These are phyloP conservation scores for Alloplasta piceator DNA, from an alignment of 2,888 invertebrate species.

Conservation along the genomic window DNA sequence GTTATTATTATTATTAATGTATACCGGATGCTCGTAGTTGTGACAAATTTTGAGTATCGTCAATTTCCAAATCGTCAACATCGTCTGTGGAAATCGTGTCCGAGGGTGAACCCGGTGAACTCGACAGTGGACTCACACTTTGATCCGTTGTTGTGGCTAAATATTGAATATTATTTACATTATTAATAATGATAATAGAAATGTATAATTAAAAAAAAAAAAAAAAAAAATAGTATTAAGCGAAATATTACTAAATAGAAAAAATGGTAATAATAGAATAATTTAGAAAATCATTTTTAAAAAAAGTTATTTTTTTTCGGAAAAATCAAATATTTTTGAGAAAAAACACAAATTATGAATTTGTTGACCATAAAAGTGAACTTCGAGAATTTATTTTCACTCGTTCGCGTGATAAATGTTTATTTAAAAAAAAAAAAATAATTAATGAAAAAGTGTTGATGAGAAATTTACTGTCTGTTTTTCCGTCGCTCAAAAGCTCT, in stretches of 20 bases:
- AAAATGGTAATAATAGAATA: neutral
- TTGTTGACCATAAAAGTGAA: neutral
- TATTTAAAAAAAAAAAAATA: too few species aligned
- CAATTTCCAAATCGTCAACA: slow-evolving; percentile 84
- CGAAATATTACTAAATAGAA: too few species aligned
- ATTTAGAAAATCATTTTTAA: neutral
- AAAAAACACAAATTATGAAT: neutral
- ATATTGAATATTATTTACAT: too few species aligned
- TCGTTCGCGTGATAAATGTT: too few species aligned
- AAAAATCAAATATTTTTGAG: neutral
- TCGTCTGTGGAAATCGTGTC: slow-evolving; percentile 84
- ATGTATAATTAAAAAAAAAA: neutral
- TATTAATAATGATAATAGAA: too few species aligned
- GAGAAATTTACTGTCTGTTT: slow-evolving; percentile 83
- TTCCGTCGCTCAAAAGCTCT: slow-evolving; percentile 83
- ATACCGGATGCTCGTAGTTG: slow-evolving; percentile 79
- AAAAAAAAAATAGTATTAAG: neutral
- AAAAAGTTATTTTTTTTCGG: neutral
- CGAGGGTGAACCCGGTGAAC: slow-evolving; percentile 83
- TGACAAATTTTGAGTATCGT: slow-evolving; percentile 83
- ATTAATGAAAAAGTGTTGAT: too few species aligned
- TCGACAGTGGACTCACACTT: slow-evolving; percentile 85
- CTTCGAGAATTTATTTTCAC: neutral
- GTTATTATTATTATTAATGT: too few species aligned
- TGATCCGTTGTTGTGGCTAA: slow-evolving; percentile 84